Base-by-base conservation (phyloP, 2,113 vertebrate species). In the Nothoprocta pentlandii region DNA sequence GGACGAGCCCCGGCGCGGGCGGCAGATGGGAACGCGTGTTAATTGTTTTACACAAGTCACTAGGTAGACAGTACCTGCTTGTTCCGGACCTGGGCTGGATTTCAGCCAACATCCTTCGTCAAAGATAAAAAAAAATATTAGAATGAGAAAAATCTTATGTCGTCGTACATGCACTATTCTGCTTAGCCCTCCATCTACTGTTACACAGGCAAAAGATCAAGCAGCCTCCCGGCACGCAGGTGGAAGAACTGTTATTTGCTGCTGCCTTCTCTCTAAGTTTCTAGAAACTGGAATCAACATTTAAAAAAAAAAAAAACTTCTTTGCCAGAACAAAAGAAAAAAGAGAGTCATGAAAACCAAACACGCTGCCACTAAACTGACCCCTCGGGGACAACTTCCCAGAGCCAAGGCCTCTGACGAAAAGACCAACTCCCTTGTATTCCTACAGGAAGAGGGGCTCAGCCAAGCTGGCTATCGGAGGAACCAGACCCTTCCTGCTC, bases 401-500 rank as follows among this genome's bases (percentile, higher is more conserved):
- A 94, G 44, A 66, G 87, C 90, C 93, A 95, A 92, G 91, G 91
- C 85, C 84, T 54, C 76, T 66, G 77, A 91, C 66, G 74, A 81
- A 90, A 93, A 94, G 46, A 82, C 77, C 90, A 85, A 4, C 22
- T 92, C 70, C 74, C 86, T 73, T 54, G 54, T 84, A 92, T 25
- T 81, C 53, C 73, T 82, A 46, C 96, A 97, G 93, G 95, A 96
- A 97, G 81, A 95, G 76, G 89, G 94, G 85, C 93, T 85, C 81
- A 73, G 93, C 92, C 84, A 91, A 89, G 74, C 14, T 34, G 83
- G 58, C 92, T 96, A 97, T 94, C 96, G 76, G 91, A 96, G 96
- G 95, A 97, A 97, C 94, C 96, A 97, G 95, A 94, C 86, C 85
- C 95, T 97, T 98, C 97, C 97, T 97, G 95, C 96, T 90, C 44